Base-by-base conservation (phyloP, 2,888 invertebrate species). In the Trichogramma evanescens region DNA sequence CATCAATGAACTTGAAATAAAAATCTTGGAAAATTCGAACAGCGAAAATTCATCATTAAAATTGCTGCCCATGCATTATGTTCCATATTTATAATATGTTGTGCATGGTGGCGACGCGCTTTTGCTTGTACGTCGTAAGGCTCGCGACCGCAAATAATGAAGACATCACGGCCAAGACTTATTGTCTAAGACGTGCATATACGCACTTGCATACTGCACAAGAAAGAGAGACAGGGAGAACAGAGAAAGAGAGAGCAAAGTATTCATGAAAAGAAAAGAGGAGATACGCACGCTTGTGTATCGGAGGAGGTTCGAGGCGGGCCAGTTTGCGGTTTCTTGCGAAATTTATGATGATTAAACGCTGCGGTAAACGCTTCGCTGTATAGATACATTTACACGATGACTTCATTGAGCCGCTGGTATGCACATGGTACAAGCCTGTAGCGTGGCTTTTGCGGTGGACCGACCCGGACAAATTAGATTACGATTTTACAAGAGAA, bases 271-370 rank as follows among this genome's bases (percentile, higher is more conserved):
- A 5, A 51, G 51, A 40, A 46, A 26, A 13, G 8, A 44, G 13
- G n/a, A n/a, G 43, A 53, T 26, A 10, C 39, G 48, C 13, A n/a
- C 48, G 3, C 6, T 52, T 26, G 52, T 10, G 53, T 4, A 7
- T 10, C 1, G 26, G 26, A 26, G 26, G 26, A 26, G 26, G 26
- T 26, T 44, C 53, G 56, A 60, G 63, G 63, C 58, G 63, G 57
- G 42, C 59, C 61, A 69, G 70, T 72, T 72, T 74, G 76, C 68
- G 76, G 76, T 74, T 74, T 72, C 71, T 68, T 69, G 69, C 69
- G 67, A 73, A 75, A 74, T 77, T 77, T 77, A 77, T 77, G 76
- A 75, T 77, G 75, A 77, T 77, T 76, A 75, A 76, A 75, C 72
- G 71, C 68, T 69, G 70, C 66, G 67, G 65, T 66, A 65, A 54